Percentiles rank a stretch among this genome's conserved stretches.
These are phyloP conservation scores for Callipepla californica DNA, from an alignment of 2,113 vertebrate species.

Conservation along the genomic window DNA sequence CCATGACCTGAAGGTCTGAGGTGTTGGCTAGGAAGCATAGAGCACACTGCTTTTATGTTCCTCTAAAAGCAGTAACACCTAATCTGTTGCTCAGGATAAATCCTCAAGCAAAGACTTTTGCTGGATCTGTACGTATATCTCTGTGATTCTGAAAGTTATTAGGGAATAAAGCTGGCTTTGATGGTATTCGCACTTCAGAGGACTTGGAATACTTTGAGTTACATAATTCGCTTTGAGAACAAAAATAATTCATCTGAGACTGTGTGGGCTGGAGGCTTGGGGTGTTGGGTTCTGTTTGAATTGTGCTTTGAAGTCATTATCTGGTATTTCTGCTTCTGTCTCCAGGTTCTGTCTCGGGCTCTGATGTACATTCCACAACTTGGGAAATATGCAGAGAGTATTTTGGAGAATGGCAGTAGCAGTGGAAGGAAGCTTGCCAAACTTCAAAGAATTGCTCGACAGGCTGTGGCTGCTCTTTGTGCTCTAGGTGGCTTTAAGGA, in stretches of 20 bases:
- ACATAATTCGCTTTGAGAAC: neutral
- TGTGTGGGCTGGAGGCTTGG: slow-evolving; percentile 42
- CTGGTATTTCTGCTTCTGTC: neutral
- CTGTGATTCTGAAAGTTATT: neutral
- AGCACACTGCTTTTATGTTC: neutral
- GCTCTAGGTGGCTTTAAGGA: slow-evolving; percentile 98
- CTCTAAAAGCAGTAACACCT: neutral
- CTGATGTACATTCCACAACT: slow-evolving; percentile 98
- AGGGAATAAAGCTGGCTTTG: neutral
- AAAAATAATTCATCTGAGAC: slow-evolving; percentile 30
- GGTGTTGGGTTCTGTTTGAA: neutral
- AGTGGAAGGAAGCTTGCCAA: slow-evolving; percentile 94
- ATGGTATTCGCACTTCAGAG: neutral
- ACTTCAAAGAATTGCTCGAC: slow-evolving; percentile 93
- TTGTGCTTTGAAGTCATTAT: slow-evolving; percentile 23
- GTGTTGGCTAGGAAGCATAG: neutral
- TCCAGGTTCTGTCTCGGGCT: slow-evolving; percentile 93
- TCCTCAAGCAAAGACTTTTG: neutral
- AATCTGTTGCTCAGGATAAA: neutral
- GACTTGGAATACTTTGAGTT: neutral
- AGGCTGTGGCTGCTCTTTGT: slow-evolving; percentile 95
- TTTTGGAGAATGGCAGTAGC: slow-evolving; percentile 94
- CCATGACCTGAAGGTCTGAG: neutral
- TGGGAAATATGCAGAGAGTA: slow-evolving; percentile 95
- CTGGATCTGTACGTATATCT: neutral